A percentile compares a stretch with the other conserved stretches of the same genome.
Evolutionary conservation across 1,140 invertebrate genomes (phyloP).

Genomic region (Drosophila ambigua): DNA sequence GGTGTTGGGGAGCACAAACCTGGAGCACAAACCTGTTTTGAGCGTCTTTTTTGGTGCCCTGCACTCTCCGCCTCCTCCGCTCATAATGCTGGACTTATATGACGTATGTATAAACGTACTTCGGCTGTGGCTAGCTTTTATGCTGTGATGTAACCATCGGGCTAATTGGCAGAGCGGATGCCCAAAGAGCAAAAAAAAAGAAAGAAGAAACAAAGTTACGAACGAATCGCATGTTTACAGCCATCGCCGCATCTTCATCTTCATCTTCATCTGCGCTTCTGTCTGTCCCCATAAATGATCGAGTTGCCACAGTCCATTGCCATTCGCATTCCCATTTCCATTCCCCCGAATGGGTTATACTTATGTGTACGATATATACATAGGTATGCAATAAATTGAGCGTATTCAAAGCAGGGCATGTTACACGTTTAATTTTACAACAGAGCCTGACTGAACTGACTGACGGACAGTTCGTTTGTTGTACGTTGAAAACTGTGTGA

Average conservation of each 20-base stretch:
- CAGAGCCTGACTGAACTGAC: slow-evolving; percentile 3
- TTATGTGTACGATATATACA: neutral
- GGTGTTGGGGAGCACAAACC: slow-evolving; percentile 34
- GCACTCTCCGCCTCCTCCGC: slow-evolving; percentile 22
- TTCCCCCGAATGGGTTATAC: neutral
- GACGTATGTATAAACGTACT: slow-evolving; percentile 31
- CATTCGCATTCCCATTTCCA: too few species aligned
- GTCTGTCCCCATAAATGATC: slow-evolving; percentile 50
- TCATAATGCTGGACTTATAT: slow-evolving; percentile 6
- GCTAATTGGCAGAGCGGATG: slow-evolving; percentile 78
- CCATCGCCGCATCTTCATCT: slow-evolving; percentile 16
- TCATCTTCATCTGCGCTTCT: slow-evolving; percentile 33
- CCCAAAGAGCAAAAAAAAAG: slow-evolving; percentile 53
- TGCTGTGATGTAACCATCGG: slow-evolving; percentile 67
- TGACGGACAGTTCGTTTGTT: too few species aligned
- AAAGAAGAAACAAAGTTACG: slow-evolving; percentile 52
- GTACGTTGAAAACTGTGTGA: slow-evolving; percentile 72
- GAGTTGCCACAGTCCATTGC: slow-evolving; percentile 40
- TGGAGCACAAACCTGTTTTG: slow-evolving; percentile 50
- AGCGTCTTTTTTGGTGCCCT: slow-evolving; percentile 31
- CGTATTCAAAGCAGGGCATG: slow-evolving; percentile 69
- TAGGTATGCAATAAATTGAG: slow-evolving; percentile 29
- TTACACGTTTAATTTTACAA: slow-evolving; percentile 62
- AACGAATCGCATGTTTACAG: slow-evolving; percentile 56
- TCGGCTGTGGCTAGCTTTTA: slow-evolving; percentile 61